Conservation (phyloP, 2,888 invertebrate genomes). For the Lepidocyrtoides sp. region DNA sequence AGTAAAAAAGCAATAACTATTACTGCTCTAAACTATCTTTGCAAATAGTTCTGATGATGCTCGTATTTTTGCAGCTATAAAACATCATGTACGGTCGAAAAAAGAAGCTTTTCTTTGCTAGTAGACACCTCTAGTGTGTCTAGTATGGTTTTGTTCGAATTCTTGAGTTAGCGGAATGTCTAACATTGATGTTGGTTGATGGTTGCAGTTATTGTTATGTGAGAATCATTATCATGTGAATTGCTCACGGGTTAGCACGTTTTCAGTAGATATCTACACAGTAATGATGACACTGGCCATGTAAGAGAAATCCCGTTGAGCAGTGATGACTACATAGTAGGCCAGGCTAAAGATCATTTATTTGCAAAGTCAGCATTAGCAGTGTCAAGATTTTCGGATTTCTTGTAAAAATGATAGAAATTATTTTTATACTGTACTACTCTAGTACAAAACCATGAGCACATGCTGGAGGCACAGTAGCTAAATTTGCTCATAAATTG, state of each 20-base stretch:
- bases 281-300: neutral
- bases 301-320: conserved; percentile 27
- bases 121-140: neutral
- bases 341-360: neutral
- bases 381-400: neutral
- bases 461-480: no score
- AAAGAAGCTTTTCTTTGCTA: no score
- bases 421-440: no score
- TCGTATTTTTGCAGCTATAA: neutral
- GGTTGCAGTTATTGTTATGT: neutral
- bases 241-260: conserved; percentile 61
- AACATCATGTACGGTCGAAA: no score
- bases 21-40: neutral
- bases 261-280: neutral
- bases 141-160: neutral
- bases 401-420: neutral
- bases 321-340: conserved; percentile 1
- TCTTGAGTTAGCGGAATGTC: neutral
- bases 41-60: neutral
- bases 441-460: no score
- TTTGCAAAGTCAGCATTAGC: no score
- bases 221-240: conserved; percentile 13
- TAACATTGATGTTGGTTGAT: neutral
- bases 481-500: no score
- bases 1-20: neutral